Evolutionary conservation across 2,888 invertebrate genomes (phyloP), one percentile per base, ranked within the genome.

Genomic region (Balanococcus diminutus): DNA sequence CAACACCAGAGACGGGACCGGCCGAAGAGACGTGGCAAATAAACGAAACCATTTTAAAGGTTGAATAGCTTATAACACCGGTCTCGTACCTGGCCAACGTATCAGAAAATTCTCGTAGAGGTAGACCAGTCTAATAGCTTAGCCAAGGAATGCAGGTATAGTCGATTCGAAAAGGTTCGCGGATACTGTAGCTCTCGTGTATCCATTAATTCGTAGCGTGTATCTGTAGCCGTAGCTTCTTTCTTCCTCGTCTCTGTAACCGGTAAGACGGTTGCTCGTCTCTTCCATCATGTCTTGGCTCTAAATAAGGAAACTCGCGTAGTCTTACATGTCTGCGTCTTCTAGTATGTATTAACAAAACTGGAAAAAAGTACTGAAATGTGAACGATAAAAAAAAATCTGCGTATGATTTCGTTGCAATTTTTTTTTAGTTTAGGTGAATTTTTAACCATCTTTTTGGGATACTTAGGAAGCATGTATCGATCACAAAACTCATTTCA

Each of bases 51-150:
- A 79, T 79, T 79, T 79, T 79, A 82, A 56, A 82, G 56, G 82
- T 82, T 82, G 82, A 82, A 82, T 82, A 82, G 82, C 56, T 82
- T 82, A 82, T 82, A 82, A 82, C 82, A 82, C 82, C 82, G 82
- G 82, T 82, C 82, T 51, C 36, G 36, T 82, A 82, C 82, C 82
- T 82, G 82, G 82, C 51, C 56, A 56, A 82, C 42, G 56, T 82
- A 82, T 82, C 32, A 19, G 31, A 22, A 81, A 42, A 81, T 36
- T 25, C 25, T 42, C 46, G 25, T 14, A 67, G 67, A 67, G 75
- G 75, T 79, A 79, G 75, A 79, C 75, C 36, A 79, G 75, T 79
- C 75, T 79, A 79, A 79, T 79, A 79, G 75, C 75, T 79, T 3
- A 28, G 16, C 75, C 36, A 79, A 36, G 75, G 75, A 79, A 79